phyloP scores from a whole-genome alignment of 2,888 invertebrate genomes.

The Perithous albicinctus region DNA sequence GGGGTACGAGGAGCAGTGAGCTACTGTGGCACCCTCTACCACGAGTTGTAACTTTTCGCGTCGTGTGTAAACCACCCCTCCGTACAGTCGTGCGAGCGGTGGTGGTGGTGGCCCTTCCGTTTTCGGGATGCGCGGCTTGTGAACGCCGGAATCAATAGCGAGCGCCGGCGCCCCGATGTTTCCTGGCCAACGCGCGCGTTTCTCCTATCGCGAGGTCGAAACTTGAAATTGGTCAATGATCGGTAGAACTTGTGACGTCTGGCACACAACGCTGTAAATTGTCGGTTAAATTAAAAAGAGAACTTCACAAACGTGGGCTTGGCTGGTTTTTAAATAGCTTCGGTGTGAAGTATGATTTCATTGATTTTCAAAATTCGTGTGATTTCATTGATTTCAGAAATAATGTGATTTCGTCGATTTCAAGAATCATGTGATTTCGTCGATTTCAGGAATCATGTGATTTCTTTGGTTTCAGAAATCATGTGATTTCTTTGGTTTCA shows the following conservation, averaged over 20 bases:
- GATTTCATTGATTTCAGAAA: no score
- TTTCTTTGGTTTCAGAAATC: no score
- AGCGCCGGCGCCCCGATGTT: constrained; percentile 79
- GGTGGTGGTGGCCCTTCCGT: constrained; percentile 44
- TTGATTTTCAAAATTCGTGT: no score
- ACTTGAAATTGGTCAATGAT: constrained; percentile 66
- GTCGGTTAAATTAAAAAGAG: neutral
- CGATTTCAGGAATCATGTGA: no score
- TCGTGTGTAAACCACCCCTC: constrained; percentile 74
- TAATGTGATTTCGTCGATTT: no score
- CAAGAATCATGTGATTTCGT: no score
- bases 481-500: no score
- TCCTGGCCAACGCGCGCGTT: constrained; percentile 19
- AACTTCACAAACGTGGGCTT: no score
- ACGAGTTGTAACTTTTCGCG: constrained; percentile 78
- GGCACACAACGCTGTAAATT: neutral
- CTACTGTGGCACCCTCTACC: constrained; percentile 83
- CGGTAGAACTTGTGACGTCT: constrained; percentile 6
- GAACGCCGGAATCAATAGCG: constrained; percentile 80
- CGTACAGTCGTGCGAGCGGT: constrained; percentile 8
- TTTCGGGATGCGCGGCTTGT: constrained; percentile 59
- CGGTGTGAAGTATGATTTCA: no score
- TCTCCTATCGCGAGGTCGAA: constrained; percentile 41
- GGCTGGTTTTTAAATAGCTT: no score
- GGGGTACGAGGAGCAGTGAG: constrained; percentile 79